phyloP scores from a whole-genome alignment of 2,888 invertebrate genomes.

The Crossocerus cetratus region DNA sequence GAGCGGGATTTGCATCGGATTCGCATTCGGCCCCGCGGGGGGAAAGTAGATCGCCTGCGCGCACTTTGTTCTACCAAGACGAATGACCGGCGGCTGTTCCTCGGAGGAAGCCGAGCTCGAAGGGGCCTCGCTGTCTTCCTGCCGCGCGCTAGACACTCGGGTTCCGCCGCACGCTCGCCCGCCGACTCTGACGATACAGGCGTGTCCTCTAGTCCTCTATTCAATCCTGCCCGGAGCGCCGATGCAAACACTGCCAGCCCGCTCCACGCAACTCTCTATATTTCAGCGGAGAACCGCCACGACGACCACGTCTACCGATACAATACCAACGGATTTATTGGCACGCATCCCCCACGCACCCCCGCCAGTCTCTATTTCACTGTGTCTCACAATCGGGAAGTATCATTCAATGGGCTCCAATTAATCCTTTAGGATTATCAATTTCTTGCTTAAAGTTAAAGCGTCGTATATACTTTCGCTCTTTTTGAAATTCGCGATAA shows the following conservation, averaged over 20 bases:
- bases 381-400: too few species aligned
- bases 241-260: neutral
- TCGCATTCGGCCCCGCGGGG: constrained; percentile 60
- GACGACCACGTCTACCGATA: neutral
- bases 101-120: neutral
- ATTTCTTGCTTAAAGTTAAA: too few species aligned
- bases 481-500: too few species aligned
- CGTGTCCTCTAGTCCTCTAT: constrained; percentile 28
- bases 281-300: neutral
- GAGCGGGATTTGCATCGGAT: constrained; percentile 65
- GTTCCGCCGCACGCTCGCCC: constrained; percentile 30
- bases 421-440: too few species aligned
- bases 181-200: constrained; percentile 48
- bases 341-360: neutral
- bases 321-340: neutral
- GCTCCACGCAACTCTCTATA: neutral
- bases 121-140: constrained; percentile 22
- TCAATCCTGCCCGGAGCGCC: constrained; percentile 24
- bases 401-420: too few species aligned
- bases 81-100: constrained; percentile 50
- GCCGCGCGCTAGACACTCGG: constrained; percentile 6
- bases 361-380: too few species aligned
- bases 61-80: constrained; percentile 68
- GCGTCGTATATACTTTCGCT: too few species aligned
- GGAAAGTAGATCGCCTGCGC: constrained; percentile 64